These are phyloP conservation scores for Berghia stephanieae DNA, from an alignment of 1,140 invertebrate species.

Conservation along the genomic window DNA sequence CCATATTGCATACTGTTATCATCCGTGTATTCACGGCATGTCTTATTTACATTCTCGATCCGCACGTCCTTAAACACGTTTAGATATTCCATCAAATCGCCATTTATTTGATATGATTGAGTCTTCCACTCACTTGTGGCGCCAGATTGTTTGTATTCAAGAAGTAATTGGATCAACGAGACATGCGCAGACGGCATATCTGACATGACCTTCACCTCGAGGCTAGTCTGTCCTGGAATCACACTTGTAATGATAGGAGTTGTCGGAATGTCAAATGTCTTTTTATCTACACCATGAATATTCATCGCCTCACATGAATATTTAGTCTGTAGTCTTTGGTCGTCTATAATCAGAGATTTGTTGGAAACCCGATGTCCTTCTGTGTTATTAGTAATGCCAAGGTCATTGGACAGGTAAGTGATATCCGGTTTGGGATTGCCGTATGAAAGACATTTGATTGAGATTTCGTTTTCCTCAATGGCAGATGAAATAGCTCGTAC, in stretches of 20 bases:
- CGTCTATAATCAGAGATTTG: not conserved
- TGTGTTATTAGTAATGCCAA: not conserved
- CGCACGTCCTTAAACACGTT: too few relatives aligned
- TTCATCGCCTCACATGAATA: slow-evolving; percentile 2
- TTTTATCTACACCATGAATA: not conserved
- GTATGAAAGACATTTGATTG: not conserved
- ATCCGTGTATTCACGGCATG: not conserved
- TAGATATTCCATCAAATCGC: too few relatives aligned
- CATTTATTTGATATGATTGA: too few relatives aligned
- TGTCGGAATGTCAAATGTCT: not conserved
- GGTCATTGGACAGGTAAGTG: not conserved
- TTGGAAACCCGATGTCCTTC: slow-evolving; percentile 4
- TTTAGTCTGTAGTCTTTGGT: not conserved
- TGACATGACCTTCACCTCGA: not conserved
- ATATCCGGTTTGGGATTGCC: not conserved
- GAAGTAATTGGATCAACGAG: too few relatives aligned
- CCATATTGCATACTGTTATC: not conserved
- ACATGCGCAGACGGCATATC: not conserved
- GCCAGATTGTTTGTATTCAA: too few relatives aligned
- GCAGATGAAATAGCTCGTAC: not conserved
- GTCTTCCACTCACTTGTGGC: too few relatives aligned
- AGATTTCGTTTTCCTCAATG: not conserved
- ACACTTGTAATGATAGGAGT: not conserved
- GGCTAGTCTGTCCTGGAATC: not conserved
- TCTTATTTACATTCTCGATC: too few relatives aligned